Conservation (phyloP, 2,113 vertebrate genomes). For the Regulus satrapa region DNA sequence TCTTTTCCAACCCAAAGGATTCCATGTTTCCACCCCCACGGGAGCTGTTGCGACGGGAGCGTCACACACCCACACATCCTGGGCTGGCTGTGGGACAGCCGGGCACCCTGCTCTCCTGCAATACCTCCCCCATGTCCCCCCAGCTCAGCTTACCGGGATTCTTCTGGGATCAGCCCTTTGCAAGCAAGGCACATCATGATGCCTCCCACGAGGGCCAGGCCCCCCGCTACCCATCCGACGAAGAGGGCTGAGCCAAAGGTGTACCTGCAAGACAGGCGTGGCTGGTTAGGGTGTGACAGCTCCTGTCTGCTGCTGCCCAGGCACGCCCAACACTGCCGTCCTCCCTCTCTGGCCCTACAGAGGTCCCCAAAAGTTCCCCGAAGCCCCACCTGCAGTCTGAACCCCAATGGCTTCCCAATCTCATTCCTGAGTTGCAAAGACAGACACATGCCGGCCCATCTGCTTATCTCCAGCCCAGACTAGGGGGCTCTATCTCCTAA, state of each 20-base stretch:
- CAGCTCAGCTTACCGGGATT: conserved; percentile 71
- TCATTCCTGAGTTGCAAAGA: background rate
- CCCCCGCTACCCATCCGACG: conserved; percentile 88
- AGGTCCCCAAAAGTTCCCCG: background rate
- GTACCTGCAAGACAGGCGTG: conserved; percentile 71
- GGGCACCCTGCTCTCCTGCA: background rate
- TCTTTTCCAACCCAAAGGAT: background rate
- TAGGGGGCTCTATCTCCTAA: background rate
- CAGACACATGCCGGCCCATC: background rate
- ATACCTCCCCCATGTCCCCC: background rate
- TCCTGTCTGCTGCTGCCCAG: background rate
- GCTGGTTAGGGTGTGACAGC: background rate
- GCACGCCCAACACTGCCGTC: fast-evolving
- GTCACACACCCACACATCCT: background rate
- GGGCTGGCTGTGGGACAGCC: background rate
- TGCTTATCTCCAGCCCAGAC: background rate
- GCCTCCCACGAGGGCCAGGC: conserved; percentile 80
- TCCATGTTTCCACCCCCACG: background rate
- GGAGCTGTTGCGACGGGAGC: background rate
- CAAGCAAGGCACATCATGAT: conserved; percentile 89
- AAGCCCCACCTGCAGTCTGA: background rate
- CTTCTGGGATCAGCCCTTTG: conserved; percentile 78
- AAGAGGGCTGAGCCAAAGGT: conserved; percentile 89
- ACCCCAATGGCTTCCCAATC: background rate
- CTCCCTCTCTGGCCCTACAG: background rate